phyloP scores from a whole-genome alignment of 1,140 invertebrate species.

The Trichonephila clavata region DNA sequence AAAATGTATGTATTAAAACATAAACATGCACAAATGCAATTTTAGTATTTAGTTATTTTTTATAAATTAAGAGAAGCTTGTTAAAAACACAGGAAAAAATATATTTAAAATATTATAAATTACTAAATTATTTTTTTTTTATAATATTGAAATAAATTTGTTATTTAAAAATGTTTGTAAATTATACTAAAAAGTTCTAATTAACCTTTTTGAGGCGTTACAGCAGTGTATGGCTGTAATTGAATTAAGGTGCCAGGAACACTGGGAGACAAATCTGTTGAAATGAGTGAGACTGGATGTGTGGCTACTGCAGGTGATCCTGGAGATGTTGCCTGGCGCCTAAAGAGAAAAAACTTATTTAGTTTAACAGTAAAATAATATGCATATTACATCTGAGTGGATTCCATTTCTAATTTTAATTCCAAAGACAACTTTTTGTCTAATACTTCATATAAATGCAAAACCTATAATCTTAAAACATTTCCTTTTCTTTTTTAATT shows the following conservation, averaged over 20 bases:
- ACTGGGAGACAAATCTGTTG: constrained; percentile 55
- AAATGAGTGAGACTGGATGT: constrained; percentile 56
- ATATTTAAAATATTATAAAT: not conserved
- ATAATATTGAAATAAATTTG: not conserved
- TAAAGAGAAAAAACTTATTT: not conserved
- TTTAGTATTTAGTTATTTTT: no score
- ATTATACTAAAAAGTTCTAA: not conserved
- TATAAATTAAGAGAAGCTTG: no score
- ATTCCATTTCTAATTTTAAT: no score
- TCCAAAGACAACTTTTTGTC: no score
- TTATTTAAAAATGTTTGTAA: not conserved
- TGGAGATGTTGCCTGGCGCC: constrained; percentile 65
- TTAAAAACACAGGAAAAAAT: not conserved
- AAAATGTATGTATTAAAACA: no score
- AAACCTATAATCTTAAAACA: no score
- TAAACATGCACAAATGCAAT: no score
- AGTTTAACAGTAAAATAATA: no score
- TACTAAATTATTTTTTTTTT: no score
- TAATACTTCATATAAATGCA: no score
- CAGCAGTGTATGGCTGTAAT: constrained; percentile 57
- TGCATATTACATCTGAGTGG: no score
- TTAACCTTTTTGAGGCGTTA: constrained; percentile 68
- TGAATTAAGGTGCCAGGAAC: constrained; percentile 64
- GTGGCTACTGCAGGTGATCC: constrained; percentile 51
- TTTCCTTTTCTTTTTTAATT: no score